Percentiles rank a stretch among this genome's conserved stretches.
Evolutionary conservation across 2,113 vertebrate species (phyloP).

Genomic region (Tragelaphus scriptus): DNA sequence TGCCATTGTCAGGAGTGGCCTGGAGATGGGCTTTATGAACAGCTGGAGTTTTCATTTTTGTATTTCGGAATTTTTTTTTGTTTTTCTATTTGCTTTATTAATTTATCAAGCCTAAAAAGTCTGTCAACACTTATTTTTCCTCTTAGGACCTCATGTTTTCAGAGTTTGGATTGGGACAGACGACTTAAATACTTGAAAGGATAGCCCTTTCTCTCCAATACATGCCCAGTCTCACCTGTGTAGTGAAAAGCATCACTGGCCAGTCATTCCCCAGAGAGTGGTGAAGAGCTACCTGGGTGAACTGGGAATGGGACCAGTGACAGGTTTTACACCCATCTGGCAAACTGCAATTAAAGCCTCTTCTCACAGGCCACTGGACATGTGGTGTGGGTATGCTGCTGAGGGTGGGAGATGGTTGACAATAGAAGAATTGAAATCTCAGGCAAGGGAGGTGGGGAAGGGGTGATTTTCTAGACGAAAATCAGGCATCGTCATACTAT

Average conservation of each 20-base stretch:
- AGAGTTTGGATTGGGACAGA: neutral
- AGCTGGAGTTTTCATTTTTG: neutral
- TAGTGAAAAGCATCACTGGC: neutral
- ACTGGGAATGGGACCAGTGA: no score
- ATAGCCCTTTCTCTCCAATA: neutral
- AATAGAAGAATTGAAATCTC: neutral
- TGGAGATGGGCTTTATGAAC: neutral
- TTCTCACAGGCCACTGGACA: neutral
- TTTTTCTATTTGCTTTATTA: neutral
- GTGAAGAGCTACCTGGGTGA: neutral
- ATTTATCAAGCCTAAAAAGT: neutral
- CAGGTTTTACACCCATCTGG: neutral
- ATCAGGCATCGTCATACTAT: accelerated
- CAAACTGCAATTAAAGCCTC: neutral
- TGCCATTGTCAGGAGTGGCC: accelerated
- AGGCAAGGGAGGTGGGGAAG: neutral
- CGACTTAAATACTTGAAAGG: neutral
- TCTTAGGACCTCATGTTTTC: neutral
- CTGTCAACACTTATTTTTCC: neutral
- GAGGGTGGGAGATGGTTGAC: neutral
- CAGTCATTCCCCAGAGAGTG: neutral
- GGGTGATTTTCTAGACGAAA: neutral
- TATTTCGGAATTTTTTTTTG: neutral
- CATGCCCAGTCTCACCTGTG: neutral
- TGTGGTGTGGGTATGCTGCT: neutral